Percentiles rank a stretch among this genome's conserved stretches.
Evolutionary conservation across 2,888 invertebrate species (phyloP).

Genomic region (Beris chalybata): DNA sequence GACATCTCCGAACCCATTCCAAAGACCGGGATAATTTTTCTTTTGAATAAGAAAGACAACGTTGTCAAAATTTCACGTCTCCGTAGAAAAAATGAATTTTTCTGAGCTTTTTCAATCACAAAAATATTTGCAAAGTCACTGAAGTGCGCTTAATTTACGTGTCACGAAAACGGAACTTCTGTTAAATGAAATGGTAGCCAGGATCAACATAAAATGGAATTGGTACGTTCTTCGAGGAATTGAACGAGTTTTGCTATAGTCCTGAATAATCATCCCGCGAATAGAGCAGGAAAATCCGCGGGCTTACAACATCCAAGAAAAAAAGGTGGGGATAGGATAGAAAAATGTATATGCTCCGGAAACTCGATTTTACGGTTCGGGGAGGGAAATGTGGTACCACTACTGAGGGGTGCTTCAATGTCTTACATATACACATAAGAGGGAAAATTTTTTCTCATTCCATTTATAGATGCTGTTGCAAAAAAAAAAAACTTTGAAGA

Average conservation of each 20-base stretch:
- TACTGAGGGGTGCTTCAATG: slow-evolving; percentile 13
- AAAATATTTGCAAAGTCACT: slow-evolving; percentile 32
- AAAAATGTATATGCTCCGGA: slow-evolving; percentile 12
- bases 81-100: not conserved
- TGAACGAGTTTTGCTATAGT: slow-evolving; percentile 23
- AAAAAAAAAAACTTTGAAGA: not conserved
- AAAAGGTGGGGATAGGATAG: slow-evolving; percentile 21
- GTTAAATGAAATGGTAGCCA: slow-evolving; percentile 30
- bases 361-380: slow-evolving; percentile 14
- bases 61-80: slow-evolving; percentile 28
- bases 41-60: slow-evolving; percentile 11
- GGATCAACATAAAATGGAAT: slow-evolving; percentile 30
- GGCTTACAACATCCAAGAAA: slow-evolving; percentile 17
- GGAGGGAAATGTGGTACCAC: slow-evolving; percentile 3
- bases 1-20: slow-evolving; percentile 16
- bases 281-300: slow-evolving; percentile 17
- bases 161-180: slow-evolving; percentile 34
- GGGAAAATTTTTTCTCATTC: not conserved
- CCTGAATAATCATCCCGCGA: slow-evolving; percentile 19
- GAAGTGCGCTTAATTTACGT: slow-evolving; percentile 34
- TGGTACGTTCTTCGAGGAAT: slow-evolving; percentile 24
- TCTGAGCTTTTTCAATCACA: slow-evolving; percentile 29
- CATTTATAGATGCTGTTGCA: slow-evolving; percentile 1
- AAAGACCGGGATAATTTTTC: slow-evolving; percentile 17
- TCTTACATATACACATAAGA: slow-evolving; percentile 12